Evolutionary conservation across 92 coral and sea anemone species (phyloP).

Genomic region (Nematostella vectensis): DNA sequence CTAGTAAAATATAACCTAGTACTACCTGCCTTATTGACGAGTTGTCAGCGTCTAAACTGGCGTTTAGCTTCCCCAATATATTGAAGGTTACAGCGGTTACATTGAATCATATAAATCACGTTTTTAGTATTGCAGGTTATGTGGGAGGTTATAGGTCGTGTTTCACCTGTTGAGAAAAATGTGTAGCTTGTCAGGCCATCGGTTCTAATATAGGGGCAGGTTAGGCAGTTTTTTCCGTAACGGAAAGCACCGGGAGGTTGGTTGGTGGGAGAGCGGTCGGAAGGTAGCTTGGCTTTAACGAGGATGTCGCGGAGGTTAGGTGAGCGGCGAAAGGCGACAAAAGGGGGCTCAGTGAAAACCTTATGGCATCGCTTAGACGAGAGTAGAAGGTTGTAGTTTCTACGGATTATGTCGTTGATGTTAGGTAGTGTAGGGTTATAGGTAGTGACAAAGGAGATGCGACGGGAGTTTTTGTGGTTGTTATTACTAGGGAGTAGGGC

Average conservation of each 20-base stretch:
- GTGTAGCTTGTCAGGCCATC: not conserved
- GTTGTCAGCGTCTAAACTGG: not conserved
- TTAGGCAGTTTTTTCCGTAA: not conserved
- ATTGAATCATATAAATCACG: not conserved
- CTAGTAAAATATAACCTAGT: no score
- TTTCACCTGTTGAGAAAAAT: not conserved
- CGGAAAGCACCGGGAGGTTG: not conserved
- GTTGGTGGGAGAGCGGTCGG: not conserved
- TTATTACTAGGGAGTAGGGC: conserved; percentile 10
- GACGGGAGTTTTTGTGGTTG: conserved; percentile 6
- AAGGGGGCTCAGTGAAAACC: conserved; percentile 1
- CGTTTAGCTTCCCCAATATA: not conserved
- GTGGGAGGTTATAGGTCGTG: not conserved
- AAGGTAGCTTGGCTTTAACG: not conserved
- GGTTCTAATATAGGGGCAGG: not conserved
- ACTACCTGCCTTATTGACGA: no score
- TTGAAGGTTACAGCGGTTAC: not conserved
- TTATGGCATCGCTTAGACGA: conserved; percentile 10
- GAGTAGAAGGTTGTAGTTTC: conserved; percentile 3
- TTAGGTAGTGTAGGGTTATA: conserved; percentile 8
- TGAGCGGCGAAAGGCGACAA: conserved; percentile 12
- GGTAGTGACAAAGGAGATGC: conserved; percentile 10
- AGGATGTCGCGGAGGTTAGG: conserved; percentile 3
- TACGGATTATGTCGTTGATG: no score
- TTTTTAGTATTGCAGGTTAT: not conserved